A percentile compares a stretch with the other conserved stretches of the same genome.
phyloP scores from a whole-genome alignment of 2,888 invertebrate genomes.

The Entomobrya proxima region DNA sequence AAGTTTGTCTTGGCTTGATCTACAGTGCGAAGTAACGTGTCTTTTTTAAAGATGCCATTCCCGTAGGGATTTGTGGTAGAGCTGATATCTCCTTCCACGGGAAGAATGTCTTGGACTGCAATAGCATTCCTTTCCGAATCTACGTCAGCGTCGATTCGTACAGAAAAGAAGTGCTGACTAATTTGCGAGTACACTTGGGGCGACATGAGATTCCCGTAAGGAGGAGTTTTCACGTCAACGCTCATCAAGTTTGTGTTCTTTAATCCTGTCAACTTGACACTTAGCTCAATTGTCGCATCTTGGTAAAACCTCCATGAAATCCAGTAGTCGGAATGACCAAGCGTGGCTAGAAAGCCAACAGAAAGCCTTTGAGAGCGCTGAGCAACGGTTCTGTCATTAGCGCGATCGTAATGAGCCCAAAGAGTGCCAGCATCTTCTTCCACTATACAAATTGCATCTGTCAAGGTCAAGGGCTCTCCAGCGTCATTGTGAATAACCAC shows the following conservation, averaged over 20 bases:
- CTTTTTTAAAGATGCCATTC: slow-evolving; percentile 30
- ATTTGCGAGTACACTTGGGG: slow-evolving; percentile 43
- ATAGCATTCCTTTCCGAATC: slow-evolving; percentile 42
- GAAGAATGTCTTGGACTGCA: slow-evolving; percentile 21
- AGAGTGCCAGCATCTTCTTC: slow-evolving; percentile 49
- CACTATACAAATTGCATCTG: slow-evolving; percentile 36
- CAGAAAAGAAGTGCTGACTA: slow-evolving; percentile 40
- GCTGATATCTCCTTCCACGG: slow-evolving; percentile 35
- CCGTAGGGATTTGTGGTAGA: slow-evolving; percentile 42
- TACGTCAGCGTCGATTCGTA: slow-evolving; percentile 45
- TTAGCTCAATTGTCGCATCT: slow-evolving; percentile 63
- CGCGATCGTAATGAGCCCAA: slow-evolving; percentile 33
- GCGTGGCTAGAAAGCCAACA: slow-evolving; percentile 46
- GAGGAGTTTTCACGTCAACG: background rate
- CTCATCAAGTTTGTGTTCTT: slow-evolving; percentile 48
- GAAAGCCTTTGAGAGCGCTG: slow-evolving; percentile 55
- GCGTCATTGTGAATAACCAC: slow-evolving; percentile 15
- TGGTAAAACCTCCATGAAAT: slow-evolving; percentile 66
- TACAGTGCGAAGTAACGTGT: slow-evolving; percentile 22
- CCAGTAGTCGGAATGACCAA: slow-evolving; percentile 62
- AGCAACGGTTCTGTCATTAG: background rate
- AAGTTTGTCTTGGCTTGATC: background rate
- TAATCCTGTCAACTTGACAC: slow-evolving; percentile 33
- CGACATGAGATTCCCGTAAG: slow-evolving; percentile 29
- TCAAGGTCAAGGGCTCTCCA: background rate